Evolutionary conservation across 2,888 invertebrate genomes (phyloP).

Genomic region (Amorpha juglandis): DNA sequence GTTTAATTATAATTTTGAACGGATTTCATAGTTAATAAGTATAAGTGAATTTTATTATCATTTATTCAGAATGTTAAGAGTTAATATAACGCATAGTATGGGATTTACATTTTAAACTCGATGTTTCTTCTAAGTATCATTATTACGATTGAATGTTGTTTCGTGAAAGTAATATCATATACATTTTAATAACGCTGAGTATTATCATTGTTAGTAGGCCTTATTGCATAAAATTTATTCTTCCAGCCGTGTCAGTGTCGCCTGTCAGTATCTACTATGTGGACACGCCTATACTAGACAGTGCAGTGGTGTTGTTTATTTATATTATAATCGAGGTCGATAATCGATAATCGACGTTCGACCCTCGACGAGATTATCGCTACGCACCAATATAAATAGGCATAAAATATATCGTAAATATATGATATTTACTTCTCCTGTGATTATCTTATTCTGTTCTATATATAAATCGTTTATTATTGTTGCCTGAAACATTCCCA

Average conservation of each 20-base stretch:
- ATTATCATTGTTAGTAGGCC: slow-evolving; percentile 65
- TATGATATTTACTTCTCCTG: slow-evolving; percentile 79
- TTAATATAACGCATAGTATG: slow-evolving; percentile 64
- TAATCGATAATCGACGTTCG: neutral
- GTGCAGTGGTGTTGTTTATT: slow-evolving; percentile 42
- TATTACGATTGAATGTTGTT: slow-evolving; percentile 67
- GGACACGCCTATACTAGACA: slow-evolving; percentile 36
- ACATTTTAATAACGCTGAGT: slow-evolving; percentile 56
- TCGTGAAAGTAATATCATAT: slow-evolving; percentile 58
- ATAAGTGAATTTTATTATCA: slow-evolving; percentile 68
- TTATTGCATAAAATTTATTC: slow-evolving; percentile 47
- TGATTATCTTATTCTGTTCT: slow-evolving; percentile 76
- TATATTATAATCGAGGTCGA: slow-evolving; percentile 32
- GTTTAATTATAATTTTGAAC: slow-evolving; percentile 68
- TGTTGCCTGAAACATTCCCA: slow-evolving; percentile 79
- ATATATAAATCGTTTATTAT: slow-evolving; percentile 64
- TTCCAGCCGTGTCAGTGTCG: slow-evolving; percentile 32
- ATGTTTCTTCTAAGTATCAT: slow-evolving; percentile 70
- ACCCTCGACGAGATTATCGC: neutral
- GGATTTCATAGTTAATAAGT: slow-evolving; percentile 73
- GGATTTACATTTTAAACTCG: slow-evolving; percentile 61
- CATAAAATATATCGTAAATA: slow-evolving; percentile 70
- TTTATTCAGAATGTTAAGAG: slow-evolving; percentile 62
- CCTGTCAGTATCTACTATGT: slow-evolving; percentile 31
- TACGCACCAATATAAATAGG: slow-evolving; percentile 32